Conservation (phyloP, 2,113 vertebrate species). For the Silurus meridionalis region DNA sequence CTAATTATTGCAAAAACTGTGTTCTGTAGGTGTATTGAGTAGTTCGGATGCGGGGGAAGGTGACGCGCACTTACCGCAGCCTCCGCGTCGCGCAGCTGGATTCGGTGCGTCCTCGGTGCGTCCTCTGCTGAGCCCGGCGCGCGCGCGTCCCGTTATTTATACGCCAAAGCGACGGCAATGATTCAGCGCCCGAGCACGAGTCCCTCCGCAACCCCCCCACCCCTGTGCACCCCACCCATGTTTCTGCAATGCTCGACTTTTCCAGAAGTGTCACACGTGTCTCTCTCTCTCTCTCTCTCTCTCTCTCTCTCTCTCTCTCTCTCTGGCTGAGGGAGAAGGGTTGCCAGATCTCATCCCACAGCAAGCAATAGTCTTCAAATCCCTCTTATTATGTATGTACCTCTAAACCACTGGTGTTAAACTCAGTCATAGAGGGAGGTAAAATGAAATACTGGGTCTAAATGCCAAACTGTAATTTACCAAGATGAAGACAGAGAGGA, state of each 20-base stretch:
- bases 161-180: constrained; percentile 36
- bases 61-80: constrained; percentile 26
- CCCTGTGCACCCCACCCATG: constrained; percentile 20
- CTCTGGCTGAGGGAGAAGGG: background rate
- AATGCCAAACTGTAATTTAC: too few relatives aligned
- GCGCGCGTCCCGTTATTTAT: constrained; percentile 54
- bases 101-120: background rate
- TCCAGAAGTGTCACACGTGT: constrained; percentile 57
- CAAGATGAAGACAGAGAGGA: too few relatives aligned
- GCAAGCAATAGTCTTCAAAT: background rate
- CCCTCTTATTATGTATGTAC: background rate
- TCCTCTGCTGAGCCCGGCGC: background rate
- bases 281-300: background rate
- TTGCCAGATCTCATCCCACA: background rate
- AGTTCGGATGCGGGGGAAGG: background rate
- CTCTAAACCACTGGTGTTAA: too few relatives aligned
- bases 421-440: too few relatives aligned
- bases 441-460: too few relatives aligned
- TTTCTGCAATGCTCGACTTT: constrained; percentile 57
- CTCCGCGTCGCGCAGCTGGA: background rate
- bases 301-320: background rate
- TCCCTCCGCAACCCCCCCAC: too few relatives aligned
- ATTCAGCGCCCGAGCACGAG: constrained; percentile 13
- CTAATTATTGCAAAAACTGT: background rate
- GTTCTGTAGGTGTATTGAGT: background rate